A percentile compares a stretch with the other conserved stretches of the same genome.
Conservation (phyloP, 2,888 invertebrate species). For the Panzeria rudis region DNA sequence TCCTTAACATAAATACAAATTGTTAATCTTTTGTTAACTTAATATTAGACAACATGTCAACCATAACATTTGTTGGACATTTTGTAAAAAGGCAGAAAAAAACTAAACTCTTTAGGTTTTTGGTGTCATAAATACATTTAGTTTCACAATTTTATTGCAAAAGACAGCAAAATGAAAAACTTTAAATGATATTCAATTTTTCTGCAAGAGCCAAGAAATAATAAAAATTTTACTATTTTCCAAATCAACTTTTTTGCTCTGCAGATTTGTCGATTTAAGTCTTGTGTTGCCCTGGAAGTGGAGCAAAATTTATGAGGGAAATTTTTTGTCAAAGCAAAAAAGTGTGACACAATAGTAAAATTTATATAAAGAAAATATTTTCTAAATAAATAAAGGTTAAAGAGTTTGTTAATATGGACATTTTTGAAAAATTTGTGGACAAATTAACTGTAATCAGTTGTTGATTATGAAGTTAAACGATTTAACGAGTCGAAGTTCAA, state of each 20-base stretch:
- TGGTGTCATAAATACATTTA: constrained; percentile 49
- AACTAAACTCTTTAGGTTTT: constrained; percentile 16
- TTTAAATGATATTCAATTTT: constrained; percentile 33
- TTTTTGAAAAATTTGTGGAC: constrained; percentile 30
- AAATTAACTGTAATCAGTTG: constrained; percentile 44
- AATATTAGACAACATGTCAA: constrained; percentile 65
- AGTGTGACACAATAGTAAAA: constrained; percentile 54
- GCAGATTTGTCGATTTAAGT: constrained; percentile 4
- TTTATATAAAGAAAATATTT: background rate
- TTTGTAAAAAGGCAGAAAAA: constrained; percentile 16
- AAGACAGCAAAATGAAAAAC: background rate
- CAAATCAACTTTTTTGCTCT: background rate
- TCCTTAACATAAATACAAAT: constrained; percentile 42
- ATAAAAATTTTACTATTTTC: background rate
- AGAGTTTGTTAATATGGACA: background rate
- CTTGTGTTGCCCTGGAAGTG: constrained; percentile 35
- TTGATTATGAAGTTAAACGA: background rate
- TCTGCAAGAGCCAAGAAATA: background rate
- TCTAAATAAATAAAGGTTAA: constrained; percentile 34
- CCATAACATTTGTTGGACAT: constrained; percentile 3
- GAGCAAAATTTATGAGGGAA: constrained; percentile 56
- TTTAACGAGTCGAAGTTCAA: constrained; percentile 28
- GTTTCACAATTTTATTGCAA: constrained; percentile 41
- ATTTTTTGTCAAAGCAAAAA: constrained; percentile 34
- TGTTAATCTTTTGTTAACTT: constrained; percentile 64